These are phyloP conservation scores for Phylloscopus trochiloides DNA, from an alignment of 2,113 vertebrate genomes.

Conservation along the genomic window DNA sequence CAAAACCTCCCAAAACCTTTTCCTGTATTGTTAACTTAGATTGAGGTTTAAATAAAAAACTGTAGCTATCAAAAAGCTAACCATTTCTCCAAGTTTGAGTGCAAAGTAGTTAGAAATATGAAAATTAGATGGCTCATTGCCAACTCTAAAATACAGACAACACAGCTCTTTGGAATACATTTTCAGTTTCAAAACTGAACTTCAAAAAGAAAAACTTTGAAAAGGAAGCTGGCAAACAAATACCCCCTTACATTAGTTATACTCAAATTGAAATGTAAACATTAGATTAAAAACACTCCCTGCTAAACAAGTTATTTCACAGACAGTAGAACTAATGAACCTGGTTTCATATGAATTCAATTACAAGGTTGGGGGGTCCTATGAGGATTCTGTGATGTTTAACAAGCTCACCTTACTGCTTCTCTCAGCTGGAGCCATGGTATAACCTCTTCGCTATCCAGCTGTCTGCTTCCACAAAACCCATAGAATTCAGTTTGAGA, in stretches of 20 bases:
- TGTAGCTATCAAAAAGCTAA: not conserved
- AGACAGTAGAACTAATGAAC: conserved; percentile 29
- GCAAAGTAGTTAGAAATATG: not conserved
- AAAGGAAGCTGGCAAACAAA: conserved; percentile 28
- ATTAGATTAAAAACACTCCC: conserved; percentile 45
- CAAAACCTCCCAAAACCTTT: not conserved
- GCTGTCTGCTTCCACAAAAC: not conserved
- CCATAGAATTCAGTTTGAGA: conserved; percentile 8
- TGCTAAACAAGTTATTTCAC: conserved; percentile 55
- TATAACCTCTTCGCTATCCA: not conserved
- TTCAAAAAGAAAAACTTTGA: conserved; percentile 31
- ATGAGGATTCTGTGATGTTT: not conserved
- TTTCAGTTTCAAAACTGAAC: conserved; percentile 31
- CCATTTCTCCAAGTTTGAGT: not conserved
- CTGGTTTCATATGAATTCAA: conserved; percentile 12
- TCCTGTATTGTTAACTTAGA: not conserved
- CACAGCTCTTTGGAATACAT: not conserved
- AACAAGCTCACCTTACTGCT: conserved; percentile 52
- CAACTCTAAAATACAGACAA: not conserved
- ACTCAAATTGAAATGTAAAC: conserved; percentile 1
- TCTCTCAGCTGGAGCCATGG: conserved; percentile 46
- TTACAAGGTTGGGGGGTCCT: conserved; percentile 28
- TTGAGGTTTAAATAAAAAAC: not conserved
- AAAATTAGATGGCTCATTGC: not conserved
- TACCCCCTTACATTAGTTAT: not conserved